Evolutionary conservation across 2,797 vertebrate genomes (phyloP).

Genomic region (Corythornis leucogaster): DNA sequence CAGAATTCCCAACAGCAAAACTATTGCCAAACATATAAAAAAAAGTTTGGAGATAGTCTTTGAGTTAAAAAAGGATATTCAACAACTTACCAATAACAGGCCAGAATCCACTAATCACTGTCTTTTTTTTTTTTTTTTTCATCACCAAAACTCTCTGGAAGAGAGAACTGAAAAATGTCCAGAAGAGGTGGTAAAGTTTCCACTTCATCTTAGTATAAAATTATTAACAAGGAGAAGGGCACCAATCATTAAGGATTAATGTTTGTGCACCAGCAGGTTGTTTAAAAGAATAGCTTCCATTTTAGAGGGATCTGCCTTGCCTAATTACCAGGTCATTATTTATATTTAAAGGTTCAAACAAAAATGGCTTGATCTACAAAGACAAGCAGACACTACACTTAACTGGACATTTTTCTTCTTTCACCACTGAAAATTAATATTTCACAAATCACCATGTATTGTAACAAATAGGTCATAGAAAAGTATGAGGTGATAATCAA

Average conservation of each 20-base stretch:
- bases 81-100: not conserved
- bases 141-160: not conserved
- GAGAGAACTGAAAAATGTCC: not conserved
- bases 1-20: slow-evolving; percentile 4
- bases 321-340: slow-evolving; percentile 17
- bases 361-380: not conserved
- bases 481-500: not conserved
- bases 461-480: not conserved
- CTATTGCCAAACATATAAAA: not conserved
- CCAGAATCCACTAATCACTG: not conserved
- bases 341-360: slow-evolving; percentile 1
- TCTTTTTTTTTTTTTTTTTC: no score
- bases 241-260: not conserved
- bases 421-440: not conserved
- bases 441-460: not conserved
- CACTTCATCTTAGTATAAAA: not conserved
- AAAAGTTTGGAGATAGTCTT: not conserved
- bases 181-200: not conserved
- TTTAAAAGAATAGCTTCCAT: not conserved
- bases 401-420: not conserved
- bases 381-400: not conserved
- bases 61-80: not conserved
- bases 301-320: not conserved
- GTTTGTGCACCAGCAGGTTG: not conserved
- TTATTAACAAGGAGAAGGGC: not conserved